Evolutionary conservation across 2,113 vertebrate genomes (phyloP).

Genomic region (Charina bottae): DNA sequence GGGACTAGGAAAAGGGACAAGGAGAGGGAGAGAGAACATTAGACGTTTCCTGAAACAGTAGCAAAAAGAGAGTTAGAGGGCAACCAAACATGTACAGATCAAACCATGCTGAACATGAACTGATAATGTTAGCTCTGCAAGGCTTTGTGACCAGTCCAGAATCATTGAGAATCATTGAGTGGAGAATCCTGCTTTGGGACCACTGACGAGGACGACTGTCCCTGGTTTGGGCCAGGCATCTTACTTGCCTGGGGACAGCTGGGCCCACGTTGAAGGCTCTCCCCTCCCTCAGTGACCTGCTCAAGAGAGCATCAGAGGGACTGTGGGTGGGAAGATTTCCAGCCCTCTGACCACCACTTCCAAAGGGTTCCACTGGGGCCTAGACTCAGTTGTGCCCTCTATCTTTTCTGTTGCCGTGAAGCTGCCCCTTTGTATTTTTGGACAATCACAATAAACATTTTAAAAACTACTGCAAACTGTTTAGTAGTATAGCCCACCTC

Average conservation of each 20-base stretch:
- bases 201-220: too few relatives aligned
- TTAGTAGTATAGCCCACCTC: not conserved
- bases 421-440: not conserved
- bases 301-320: not conserved
- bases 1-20: conserved; percentile 90
- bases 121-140: not conserved
- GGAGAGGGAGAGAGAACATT: conserved; percentile 86
- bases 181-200: not conserved
- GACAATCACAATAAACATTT: not conserved
- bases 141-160: conserved; percentile 46
- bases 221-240: not conserved
- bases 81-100: conserved; percentile 29
- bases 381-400: not conserved
- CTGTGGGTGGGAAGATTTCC: not conserved
- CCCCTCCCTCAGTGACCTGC: not conserved
- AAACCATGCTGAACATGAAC: not conserved
- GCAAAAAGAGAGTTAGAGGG: conserved; percentile 64
- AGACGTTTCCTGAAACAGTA: conserved; percentile 75
- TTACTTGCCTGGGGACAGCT: not conserved
- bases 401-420: not conserved
- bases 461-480: not conserved
- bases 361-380: not conserved
- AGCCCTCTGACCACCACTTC: not conserved
- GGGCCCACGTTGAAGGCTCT: not conserved
- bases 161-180: not conserved